Conservation (phyloP, 2,113 vertebrate species). For the Hyla sarda region DNA sequence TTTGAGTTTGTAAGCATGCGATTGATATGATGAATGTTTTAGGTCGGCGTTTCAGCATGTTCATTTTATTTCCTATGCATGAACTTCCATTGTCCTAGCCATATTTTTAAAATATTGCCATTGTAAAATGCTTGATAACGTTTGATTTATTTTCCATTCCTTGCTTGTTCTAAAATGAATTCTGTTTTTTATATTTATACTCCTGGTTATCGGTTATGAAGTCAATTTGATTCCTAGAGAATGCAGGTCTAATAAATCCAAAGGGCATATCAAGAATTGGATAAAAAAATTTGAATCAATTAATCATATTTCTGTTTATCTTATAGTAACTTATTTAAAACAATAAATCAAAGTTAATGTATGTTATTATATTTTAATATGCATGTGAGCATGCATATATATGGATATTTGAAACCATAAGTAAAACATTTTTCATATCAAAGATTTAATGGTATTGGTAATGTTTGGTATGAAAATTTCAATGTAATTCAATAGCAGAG, state of each 20-base stretch:
- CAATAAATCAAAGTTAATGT: not conserved
- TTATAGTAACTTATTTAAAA: not conserved
- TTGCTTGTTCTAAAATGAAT: not conserved
- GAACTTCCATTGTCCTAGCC: conserved; percentile 24
- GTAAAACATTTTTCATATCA: not conserved
- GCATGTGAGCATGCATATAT: not conserved
- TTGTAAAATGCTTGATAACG: conserved; percentile 6
- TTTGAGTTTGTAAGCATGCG: not conserved
- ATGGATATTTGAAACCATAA: not conserved
- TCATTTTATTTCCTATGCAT: not conserved
- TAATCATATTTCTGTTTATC: conserved; percentile 18
- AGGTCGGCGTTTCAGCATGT: not conserved
- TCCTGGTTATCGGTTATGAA: conserved; percentile 35
- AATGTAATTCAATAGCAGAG: not conserved
- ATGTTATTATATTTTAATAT: not conserved
- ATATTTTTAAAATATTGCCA: not conserved
- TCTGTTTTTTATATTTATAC: not conserved
- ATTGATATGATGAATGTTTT: conserved; percentile 47
- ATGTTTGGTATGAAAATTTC: not conserved
- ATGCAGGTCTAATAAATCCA: not conserved
- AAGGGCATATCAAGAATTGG: conserved; percentile 45
- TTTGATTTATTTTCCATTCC: conserved; percentile 41
- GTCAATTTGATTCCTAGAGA: not conserved
- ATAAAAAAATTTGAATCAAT: conserved; percentile 48
- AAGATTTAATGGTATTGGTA: not conserved